Base-by-base conservation (phyloP, 2,797 vertebrate genomes). In the Sylvilagus floridanus region DNA sequence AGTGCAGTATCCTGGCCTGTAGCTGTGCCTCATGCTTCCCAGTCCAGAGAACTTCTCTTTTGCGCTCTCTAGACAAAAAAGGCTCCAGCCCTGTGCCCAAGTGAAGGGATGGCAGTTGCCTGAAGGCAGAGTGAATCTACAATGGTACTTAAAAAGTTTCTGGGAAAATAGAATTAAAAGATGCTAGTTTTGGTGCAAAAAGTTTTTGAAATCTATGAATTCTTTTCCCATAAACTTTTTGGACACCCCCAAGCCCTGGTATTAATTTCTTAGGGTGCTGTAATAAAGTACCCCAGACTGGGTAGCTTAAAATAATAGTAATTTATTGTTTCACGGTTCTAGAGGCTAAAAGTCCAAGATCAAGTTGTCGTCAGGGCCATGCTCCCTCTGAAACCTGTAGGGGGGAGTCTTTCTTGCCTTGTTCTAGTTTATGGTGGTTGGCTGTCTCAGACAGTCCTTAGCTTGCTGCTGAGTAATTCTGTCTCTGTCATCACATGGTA, bases 31-130 rank as follows among this genome's bases (percentile, higher is more conserved):
- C 71, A 65, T 37, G 47, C 50, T 78, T 90, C 63, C 54, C 16
- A 94, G 65, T 24, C 11, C 28, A 65, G 26, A 84, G 82, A 78
- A 84, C 54, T 84, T 89, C 71, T 72, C 16, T 73, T 86, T 65
- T 72, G 50, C 47, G 8, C 24, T 50, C 47, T 81, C 11, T 2
- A 73, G 30, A 21, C 66, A 65, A 90, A 42, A 84, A 71, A n/a
- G 22, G 62, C 12, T 73, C 52, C 24, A 26, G 13, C n/a, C 17
- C 79, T 57, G 12, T 54, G 35, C 30, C 22, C 1, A 90, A 30
- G 47, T 50, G 21, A 77, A 85, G 54, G 47, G 81, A 8, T 6
- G 72, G 60, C 32, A 47, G 28, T 72, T 47, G 32, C 4, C 22
- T 66, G 82, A 79, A 28, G 32, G 22, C 57, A 79, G 47, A 16